Evolutionary conservation across 2,113 vertebrate species (phyloP), one percentile per base, ranked within the genome.

Genomic region (Galeopterus variegatus): DNA sequence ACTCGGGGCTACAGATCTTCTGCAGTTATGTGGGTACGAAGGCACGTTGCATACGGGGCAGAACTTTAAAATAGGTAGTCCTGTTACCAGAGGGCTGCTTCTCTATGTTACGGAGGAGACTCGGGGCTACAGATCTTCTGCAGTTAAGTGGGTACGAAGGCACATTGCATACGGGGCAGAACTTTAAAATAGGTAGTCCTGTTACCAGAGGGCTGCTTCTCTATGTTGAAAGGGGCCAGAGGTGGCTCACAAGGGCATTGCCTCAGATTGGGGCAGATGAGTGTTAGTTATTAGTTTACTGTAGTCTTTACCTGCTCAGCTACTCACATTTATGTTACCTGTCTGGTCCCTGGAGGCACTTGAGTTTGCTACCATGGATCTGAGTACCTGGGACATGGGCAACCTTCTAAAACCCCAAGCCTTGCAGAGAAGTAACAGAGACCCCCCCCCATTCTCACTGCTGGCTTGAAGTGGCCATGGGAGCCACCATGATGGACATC

Each of bases 51-150:
- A 4, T 28, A 18, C 15, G 1, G 45, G 58, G 54, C 5, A 6
- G 18, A 31, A 5, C 33, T 13, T 1, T 19, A 0, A 3, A 13
- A 15, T 36, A 23, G n/a, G 11, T 58, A 52, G 15, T 18, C 28
- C 58, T 45, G 52, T 23, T 28, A 5, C 52, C 13, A 18, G 54
- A 72, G 54, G 17, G 31, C 36, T 21, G 14, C 50, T 79, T 69
- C 3, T 0, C 5, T 8, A 10, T 28, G 36, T 1, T 18, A 0
- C 10, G 9, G 36, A 45, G n/a, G 8, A 12, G 9, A 9, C 91
- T 86, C 17, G 1, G 60, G 60, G 7, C 28, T n/a, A 26, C 48
- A 33, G 70, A 6, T 13, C 36, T 8, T 1, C 33, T 15, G 70
- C 58, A 5, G 6, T 4, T 17, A 26, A 36, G 18, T 52, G 33